Percentiles rank a stretch among this genome's conserved stretches.
Evolutionary conservation across 1,140 invertebrate species (phyloP).

Genomic region (Cydia fagiglandana): DNA sequence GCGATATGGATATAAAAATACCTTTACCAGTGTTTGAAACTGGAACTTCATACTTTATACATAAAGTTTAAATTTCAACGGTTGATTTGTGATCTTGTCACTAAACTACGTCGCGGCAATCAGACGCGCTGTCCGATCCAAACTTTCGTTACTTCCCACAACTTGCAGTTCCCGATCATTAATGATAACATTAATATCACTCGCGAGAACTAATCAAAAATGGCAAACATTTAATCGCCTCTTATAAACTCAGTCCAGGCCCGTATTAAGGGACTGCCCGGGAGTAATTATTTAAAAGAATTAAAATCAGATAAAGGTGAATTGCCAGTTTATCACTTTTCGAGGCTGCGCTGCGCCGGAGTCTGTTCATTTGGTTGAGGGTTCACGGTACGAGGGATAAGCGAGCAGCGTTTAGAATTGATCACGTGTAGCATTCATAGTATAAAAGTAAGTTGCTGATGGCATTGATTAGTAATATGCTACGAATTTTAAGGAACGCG

Average conservation of each 20-base stretch:
- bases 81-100: background rate
- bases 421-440: too few relatives aligned
- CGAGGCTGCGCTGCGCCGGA: conserved; percentile 20
- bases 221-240: conserved; percentile 27
- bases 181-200: conserved; percentile 24
- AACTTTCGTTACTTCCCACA: conserved; percentile 3
- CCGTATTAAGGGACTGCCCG: conserved; percentile 7
- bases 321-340: conserved; percentile 32
- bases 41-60: background rate
- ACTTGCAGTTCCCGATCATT: background rate
- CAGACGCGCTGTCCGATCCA: background rate
- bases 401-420: background rate
- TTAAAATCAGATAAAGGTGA: conserved; percentile 29
- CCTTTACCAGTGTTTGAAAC: background rate
- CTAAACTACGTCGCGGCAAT: background rate
- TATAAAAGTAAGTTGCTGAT: too few relatives aligned
- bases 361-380: conserved; percentile 22
- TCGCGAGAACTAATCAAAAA: conserved; percentile 28
- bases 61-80: background rate
- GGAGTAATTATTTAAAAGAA: conserved; percentile 31
- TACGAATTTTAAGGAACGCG: too few relatives aligned
- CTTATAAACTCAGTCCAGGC: conserved; percentile 14
- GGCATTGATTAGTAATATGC: too few relatives aligned
- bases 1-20: background rate
- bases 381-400: background rate